Conservation (phyloP, 2,113 vertebrate species). For the Centrocercus urophasianus region DNA sequence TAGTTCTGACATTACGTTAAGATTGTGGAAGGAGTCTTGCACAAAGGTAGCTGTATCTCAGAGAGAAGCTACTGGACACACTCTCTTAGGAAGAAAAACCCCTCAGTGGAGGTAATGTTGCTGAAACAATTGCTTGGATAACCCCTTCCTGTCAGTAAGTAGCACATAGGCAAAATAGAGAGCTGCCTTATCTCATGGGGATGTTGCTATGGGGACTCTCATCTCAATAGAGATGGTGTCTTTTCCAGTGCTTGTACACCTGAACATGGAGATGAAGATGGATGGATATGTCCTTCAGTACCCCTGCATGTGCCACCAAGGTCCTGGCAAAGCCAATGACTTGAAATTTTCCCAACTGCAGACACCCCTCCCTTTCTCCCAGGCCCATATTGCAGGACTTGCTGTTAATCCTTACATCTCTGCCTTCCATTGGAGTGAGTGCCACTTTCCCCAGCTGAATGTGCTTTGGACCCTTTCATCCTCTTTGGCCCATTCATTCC, state of each 20-base stretch:
- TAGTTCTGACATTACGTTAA: not conserved
- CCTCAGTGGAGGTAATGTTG: not conserved
- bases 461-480: not conserved
- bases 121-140: not conserved
- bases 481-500: not conserved
- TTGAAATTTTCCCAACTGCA: not conserved
- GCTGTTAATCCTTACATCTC: not conserved
- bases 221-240: not conserved
- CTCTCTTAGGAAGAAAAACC: not conserved
- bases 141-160: rapidly evolving
- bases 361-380: not conserved
- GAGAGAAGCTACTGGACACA: not conserved
- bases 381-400: rapidly evolving
- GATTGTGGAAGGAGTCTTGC: not conserved
- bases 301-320: not conserved
- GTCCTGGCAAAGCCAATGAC: not conserved
- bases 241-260: not conserved
- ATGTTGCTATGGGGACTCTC: not conserved
- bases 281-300: not conserved
- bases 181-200: not conserved
- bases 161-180: not conserved
- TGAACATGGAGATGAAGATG: not conserved
- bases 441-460: rapidly evolving
- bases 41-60: not conserved
- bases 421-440: not conserved